Evolutionary conservation across 2,888 invertebrate genomes (phyloP), one percentile per base, ranked within the genome.

Genomic region (Drosophila longiperda): DNA sequence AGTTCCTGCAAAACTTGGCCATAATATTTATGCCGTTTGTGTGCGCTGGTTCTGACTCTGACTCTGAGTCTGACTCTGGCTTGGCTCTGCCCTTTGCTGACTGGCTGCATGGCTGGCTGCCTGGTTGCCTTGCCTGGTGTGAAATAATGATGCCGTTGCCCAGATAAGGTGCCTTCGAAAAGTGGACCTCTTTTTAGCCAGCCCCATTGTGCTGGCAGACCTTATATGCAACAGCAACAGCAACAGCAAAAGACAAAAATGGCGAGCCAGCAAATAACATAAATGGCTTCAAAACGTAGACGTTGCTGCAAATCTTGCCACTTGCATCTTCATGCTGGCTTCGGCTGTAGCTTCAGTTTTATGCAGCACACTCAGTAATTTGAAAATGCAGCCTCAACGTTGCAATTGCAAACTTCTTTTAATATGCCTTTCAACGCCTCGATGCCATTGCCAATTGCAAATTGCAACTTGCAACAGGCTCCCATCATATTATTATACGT

Each of bases 111-210:
- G 11, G 34, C n/a, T 17, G 54, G 34, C n/a, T 17, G 54, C 9
- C 6, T 55, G 9, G n/a, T 48, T 62, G 66, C 59, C n/a, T 45
- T 45, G 45, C 23, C 45, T 83, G 83, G 92, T 92, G 92, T 92
- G 92, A 92, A 92, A 86, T 91, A 91, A 90, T 92, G 92, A 92
- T 92, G 91, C 91, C 91, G 90, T 90, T 83, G 86, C 85, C 85
- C 86, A 90, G 92, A 92, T 92, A 92, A 92, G 90, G 83, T 84
- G 82, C 72, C 73, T 77, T 80, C 78, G 73, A 68, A 82, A 85
- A 78, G 80, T 82, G 80, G 76, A 77, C 75, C 45, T 45, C 45
- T 75, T 83, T 84, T 83, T 75, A 82, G 82, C 82, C 78, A 73
- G 80, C 85, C 80, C 80, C 83, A 85, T 82, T 80, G 85, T 84